Evolutionary conservation across 1,140 invertebrate species (phyloP).

Genomic region (Penaeus chinensis): DNA sequence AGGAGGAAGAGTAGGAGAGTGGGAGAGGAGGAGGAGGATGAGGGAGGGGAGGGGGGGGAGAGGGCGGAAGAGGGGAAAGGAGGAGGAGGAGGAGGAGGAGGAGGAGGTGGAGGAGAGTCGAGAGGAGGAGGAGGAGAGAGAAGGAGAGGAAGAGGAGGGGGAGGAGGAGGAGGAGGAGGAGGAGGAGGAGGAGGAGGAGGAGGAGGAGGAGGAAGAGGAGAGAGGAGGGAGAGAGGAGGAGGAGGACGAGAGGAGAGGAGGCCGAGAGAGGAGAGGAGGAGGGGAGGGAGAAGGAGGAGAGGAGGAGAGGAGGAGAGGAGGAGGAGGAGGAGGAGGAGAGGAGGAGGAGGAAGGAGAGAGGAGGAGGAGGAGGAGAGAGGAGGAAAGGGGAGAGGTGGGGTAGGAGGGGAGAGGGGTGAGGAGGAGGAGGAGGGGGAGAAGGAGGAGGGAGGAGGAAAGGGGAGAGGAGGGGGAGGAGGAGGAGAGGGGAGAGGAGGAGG

Average conservation of each 20-base stretch:
- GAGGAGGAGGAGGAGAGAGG: not conserved
- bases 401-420: not conserved
- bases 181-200: not conserved
- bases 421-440: not conserved
- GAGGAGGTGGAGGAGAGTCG: not conserved
- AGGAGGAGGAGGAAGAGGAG: too few species aligned
- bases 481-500: not conserved
- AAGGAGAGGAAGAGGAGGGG: too few species aligned
- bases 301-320: not conserved
- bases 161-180: not conserved
- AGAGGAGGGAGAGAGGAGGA: not conserved
- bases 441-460: not conserved
- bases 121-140: not conserved
- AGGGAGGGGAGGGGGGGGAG: too few species aligned
- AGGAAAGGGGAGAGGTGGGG: not conserved
- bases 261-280: not conserved
- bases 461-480: not conserved
- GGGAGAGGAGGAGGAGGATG: too few species aligned
- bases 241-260: not conserved
- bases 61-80: too few species aligned
- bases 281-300: not conserved
- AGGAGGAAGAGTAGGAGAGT: too few species aligned
- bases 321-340: not conserved
- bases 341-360: not conserved
- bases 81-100: too few species aligned